Base-by-base conservation (phyloP, 2,888 invertebrate genomes). In the Hirtodrosophila cameraria region DNA sequence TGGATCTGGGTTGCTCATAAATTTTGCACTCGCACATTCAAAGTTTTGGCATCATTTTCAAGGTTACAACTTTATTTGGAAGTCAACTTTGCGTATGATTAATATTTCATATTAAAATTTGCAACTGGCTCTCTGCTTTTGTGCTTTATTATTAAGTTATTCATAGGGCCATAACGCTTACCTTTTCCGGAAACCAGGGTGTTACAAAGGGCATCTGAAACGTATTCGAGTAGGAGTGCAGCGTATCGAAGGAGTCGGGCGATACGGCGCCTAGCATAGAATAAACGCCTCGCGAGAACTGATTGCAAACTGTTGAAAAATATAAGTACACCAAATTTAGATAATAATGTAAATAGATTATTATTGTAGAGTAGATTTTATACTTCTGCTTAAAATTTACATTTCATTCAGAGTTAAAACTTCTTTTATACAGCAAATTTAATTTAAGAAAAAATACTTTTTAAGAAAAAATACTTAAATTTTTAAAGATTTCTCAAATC, bases 131-230 rank as follows among this genome's bases (percentile, higher is more conserved):
- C 46, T 23, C 12, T 31, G 28, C 39, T 11, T 2, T 16, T 18
- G n/a, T 8, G 42, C 69, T 58, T 64, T 70, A 75, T 79, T 76
- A 80, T 86, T 23, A 23, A 23, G n/a, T n/a, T 23, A 23, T 23
- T 83, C 81, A 81, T 75, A 73, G 57, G 61, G 57, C 64, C 33
- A 60, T 42, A 54, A 54, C 18, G 35, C 89, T 92, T 91, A 95
- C 96, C 93, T 97, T 97, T 91, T 97, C 97, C 0, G 97, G 97
- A 89, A 97, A 97, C 96, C 97, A 97, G 9, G 97, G 97, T 38
- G 97, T 97, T 65, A 97, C 95, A 90, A 97, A 97, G 30, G 97
- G 97, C 96, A 97, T 96, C 92, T 97, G 97, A 90, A 97, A 97
- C 45, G 97, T 97, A 91, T 97, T 97, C 88, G 96, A 96, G 92